Evolutionary conservation across 2,888 invertebrate genomes (phyloP).

Genomic region (Cephus rjabovi): DNA sequence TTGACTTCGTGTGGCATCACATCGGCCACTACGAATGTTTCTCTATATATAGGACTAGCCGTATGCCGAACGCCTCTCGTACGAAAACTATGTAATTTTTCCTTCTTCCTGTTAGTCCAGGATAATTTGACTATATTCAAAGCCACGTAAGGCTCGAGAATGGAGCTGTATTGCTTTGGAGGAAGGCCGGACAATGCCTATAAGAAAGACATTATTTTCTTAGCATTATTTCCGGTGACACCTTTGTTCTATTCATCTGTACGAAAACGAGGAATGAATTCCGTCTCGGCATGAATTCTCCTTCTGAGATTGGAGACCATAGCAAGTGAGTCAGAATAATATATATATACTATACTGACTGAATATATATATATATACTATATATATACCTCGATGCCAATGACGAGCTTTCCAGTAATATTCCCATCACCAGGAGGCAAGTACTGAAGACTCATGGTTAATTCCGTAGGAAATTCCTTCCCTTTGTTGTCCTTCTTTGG

Average conservation of each 20-base stretch:
- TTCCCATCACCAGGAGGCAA: conserved; percentile 53
- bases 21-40: conserved; percentile 64
- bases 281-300: not conserved
- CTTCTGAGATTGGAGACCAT: not conserved
- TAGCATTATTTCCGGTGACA: conserved; percentile 3
- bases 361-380: not conserved
- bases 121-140: conserved; percentile 57
- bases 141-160: conserved; percentile 61
- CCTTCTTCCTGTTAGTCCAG: conserved; percentile 60
- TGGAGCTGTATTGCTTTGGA: conserved; percentile 66
- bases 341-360: too few relatives aligned
- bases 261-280: not conserved
- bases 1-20: conserved; percentile 59
- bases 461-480: conserved; percentile 58
- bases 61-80: conserved; percentile 64
- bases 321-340: not conserved
- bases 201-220: conserved; percentile 18
- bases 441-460: conserved; percentile 62
- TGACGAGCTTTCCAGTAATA: conserved; percentile 56
- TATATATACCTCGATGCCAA: conserved; percentile 58
- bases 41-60: conserved; percentile 64
- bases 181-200: conserved; percentile 67
- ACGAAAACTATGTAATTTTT: conserved; percentile 61
- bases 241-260: conserved; percentile 2
- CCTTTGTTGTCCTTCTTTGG: conserved; percentile 46